Evolutionary conservation across 2,113 vertebrate species (phyloP).

Genomic region (Copsychus sechellarum): DNA sequence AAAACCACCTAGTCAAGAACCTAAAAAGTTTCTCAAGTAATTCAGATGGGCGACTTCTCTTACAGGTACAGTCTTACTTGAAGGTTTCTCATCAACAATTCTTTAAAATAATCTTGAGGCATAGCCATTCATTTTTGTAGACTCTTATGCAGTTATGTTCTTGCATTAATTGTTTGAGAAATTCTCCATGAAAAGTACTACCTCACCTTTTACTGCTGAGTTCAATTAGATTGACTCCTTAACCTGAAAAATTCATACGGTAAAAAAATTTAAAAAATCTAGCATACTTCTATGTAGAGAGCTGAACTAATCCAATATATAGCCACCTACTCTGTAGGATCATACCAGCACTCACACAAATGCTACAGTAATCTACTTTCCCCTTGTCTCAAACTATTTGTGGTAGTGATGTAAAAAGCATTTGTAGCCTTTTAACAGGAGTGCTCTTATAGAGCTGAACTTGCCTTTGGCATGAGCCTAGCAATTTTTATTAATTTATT

Average conservation of each 20-base stretch:
- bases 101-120: background rate
- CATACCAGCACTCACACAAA: background rate
- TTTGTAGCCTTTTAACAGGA: background rate
- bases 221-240: background rate
- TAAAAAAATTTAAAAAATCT: background rate
- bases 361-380: background rate
- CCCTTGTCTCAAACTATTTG: background rate
- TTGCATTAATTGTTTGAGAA: background rate
- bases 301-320: background rate
- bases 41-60: background rate
- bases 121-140: background rate
- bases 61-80: background rate
- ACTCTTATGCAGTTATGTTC: background rate
- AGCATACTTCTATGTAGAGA: background rate
- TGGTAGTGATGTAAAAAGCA: background rate
- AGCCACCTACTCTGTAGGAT: background rate
- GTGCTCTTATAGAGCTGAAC: background rate
- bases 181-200: background rate
- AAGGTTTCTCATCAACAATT: background rate
- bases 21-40: background rate
- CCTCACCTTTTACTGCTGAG: background rate
- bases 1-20: background rate
- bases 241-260: background rate
- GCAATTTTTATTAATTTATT: background rate
- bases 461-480: background rate